Conservation (phyloP, 2,888 invertebrate genomes). For the Ypsolopha sequella region DNA sequence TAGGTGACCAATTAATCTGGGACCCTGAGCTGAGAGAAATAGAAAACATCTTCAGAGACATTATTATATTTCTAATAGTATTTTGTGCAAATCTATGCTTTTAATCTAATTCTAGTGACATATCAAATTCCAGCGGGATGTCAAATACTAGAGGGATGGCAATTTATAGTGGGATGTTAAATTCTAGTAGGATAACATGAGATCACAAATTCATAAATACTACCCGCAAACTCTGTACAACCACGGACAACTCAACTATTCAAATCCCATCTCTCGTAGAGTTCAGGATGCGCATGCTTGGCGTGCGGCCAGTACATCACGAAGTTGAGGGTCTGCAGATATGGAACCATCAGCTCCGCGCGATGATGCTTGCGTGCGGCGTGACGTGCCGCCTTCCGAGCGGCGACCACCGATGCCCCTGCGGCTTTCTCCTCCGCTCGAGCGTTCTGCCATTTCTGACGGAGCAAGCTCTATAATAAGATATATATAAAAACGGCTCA, state of each 20-base stretch:
- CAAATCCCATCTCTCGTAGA: slow-evolving; percentile 52
- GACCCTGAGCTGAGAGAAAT: too few relatives aligned
- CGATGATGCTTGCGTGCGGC: slow-evolving; percentile 46
- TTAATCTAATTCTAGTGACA: too few relatives aligned
- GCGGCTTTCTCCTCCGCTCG: slow-evolving; percentile 8
- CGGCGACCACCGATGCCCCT: slow-evolving; percentile 12
- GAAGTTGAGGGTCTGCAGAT: slow-evolving; percentile 38
- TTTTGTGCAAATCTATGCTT: too few relatives aligned
- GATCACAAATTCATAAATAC: not conserved
- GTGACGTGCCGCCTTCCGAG: slow-evolving; percentile 26
- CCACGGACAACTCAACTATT: slow-evolving; percentile 29
- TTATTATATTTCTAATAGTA: too few relatives aligned
- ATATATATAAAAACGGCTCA: too few relatives aligned
- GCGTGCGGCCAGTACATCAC: slow-evolving; percentile 55
- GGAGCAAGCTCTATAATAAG: too few relatives aligned
- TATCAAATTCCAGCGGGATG: too few relatives aligned
- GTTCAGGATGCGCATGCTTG: slow-evolving; percentile 43
- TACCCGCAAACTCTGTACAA: not conserved
- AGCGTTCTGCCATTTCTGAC: not conserved
- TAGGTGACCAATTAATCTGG: too few relatives aligned
- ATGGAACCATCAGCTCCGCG: slow-evolving; percentile 43
- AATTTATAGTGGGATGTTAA: too few relatives aligned
- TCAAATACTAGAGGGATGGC: too few relatives aligned
- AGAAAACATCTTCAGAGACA: too few relatives aligned
- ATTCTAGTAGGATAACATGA: not conserved